Conservation (phyloP, 2,888 invertebrate genomes). For the Cyrtodaria siliqua region DNA sequence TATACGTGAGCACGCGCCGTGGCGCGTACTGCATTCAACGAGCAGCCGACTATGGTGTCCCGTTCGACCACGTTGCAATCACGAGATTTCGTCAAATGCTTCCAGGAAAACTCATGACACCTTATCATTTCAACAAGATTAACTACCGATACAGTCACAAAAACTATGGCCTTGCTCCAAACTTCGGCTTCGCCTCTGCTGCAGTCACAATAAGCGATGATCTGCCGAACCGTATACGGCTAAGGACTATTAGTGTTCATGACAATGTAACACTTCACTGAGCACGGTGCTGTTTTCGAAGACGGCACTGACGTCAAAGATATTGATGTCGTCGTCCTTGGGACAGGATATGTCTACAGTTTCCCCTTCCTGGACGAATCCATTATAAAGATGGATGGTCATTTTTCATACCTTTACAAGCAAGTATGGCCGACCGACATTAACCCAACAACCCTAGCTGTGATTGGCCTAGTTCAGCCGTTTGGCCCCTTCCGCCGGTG, state of each 20-base stretch:
- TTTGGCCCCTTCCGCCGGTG: constrained; percentile 71
- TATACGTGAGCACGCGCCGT: constrained; percentile 85
- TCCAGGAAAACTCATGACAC: constrained; percentile 65
- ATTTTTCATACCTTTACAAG: constrained; percentile 67
- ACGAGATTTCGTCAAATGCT: constrained; percentile 65
- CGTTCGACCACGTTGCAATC: constrained; percentile 73
- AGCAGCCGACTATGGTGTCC: constrained; percentile 75
- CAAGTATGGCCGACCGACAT: constrained; percentile 66
- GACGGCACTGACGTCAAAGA: constrained; percentile 62
- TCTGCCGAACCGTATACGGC: constrained; percentile 67
- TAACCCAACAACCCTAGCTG: constrained; percentile 64
- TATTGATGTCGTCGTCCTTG: constrained; percentile 69
- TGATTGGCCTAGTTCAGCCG: constrained; percentile 72
- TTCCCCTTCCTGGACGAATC: constrained; percentile 70
- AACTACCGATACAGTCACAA: constrained; percentile 69
- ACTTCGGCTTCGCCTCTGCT: constrained; percentile 65
- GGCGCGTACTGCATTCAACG: constrained; percentile 86
- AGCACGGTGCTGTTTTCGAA: constrained; percentile 61
- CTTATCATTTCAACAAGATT: constrained; percentile 66
- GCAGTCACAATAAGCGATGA: constrained; percentile 71
- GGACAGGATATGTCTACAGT: constrained; percentile 66
- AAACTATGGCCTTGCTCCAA: constrained; percentile 68
- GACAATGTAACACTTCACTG: constrained; percentile 64
- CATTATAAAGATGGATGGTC: constrained; percentile 57
- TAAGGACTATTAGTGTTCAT: constrained; percentile 63